phyloP scores from a whole-genome alignment of 35 echinoderm and acorn worm genomes.

The Hemicentrotus pulcherrimus region DNA sequence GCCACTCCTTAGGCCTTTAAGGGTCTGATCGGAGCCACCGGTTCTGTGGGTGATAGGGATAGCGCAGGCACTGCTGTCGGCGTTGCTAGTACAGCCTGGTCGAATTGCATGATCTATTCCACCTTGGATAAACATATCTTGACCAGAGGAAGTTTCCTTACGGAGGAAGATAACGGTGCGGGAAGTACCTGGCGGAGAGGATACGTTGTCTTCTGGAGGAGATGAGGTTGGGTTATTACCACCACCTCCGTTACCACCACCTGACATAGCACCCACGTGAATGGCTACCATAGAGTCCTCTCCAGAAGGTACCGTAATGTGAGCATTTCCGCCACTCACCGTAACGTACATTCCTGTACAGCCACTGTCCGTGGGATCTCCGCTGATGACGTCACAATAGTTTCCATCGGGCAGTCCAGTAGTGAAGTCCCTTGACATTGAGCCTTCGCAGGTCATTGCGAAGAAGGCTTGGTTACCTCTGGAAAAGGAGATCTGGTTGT shows the following conservation, averaged over 20 bases:
- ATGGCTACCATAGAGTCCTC: slow-evolving; percentile 82
- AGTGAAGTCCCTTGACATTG: slow-evolving; percentile 53
- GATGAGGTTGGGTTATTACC: not conserved
- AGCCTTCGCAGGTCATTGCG: slow-evolving; percentile 69
- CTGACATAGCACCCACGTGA: slow-evolving; percentile 63
- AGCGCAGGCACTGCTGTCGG: slow-evolving; percentile 53
- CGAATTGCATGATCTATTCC: slow-evolving; percentile 47
- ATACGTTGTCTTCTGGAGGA: not conserved
- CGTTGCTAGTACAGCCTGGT: slow-evolving; percentile 29
- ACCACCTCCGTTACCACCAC: slow-evolving; percentile 36
- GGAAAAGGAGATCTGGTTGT: slow-evolving; percentile 77
- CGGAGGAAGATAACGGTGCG: slow-evolving; percentile 81
- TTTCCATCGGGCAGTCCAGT: slow-evolving; percentile 76
- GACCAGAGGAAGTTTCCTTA: slow-evolving; percentile 51
- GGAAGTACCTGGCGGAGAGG: slow-evolving; percentile 12
- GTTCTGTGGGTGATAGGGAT: slow-evolving; percentile 60
- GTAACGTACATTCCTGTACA: slow-evolving; percentile 67
- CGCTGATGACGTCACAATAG: slow-evolving; percentile 80
- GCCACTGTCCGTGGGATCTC: slow-evolving; percentile 54
- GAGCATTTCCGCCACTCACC: slow-evolving; percentile 72
- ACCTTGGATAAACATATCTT: slow-evolving; percentile 77
- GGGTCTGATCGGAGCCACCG: slow-evolving; percentile 53
- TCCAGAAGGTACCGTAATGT: slow-evolving; percentile 56
- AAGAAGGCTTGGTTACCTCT: slow-evolving; percentile 80
- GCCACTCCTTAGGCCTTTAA: slow-evolving; percentile 57